Percentiles rank a stretch among this genome's conserved stretches.
Conservation (phyloP, 2,797 vertebrate species). For the Hydrocynus forskahlii region DNA sequence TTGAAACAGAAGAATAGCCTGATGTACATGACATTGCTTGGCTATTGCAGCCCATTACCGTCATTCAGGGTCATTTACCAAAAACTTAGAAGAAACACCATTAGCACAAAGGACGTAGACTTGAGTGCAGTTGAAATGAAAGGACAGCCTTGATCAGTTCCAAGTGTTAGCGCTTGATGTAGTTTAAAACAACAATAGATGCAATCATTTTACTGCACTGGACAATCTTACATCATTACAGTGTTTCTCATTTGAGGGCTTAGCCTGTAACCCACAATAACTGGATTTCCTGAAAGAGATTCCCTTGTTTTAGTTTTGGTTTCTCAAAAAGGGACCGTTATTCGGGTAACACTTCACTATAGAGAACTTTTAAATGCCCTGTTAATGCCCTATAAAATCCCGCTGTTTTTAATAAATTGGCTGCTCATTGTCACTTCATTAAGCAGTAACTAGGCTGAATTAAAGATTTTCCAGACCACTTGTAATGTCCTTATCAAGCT, state of each 20-base stretch:
- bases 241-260: neutral
- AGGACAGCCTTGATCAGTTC: neutral
- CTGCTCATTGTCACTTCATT: too few relatives aligned
- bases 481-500: too few relatives aligned
- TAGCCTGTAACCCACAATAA: neutral
- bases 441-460: too few relatives aligned
- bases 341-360: too few relatives aligned
- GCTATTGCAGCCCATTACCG: conserved; percentile 44
- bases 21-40: conserved; percentile 42
- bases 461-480: too few relatives aligned
- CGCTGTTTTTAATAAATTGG: too few relatives aligned
- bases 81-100: conserved; percentile 19
- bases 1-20: conserved; percentile 45
- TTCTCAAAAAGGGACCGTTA: neutral
- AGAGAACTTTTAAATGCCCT: too few relatives aligned
- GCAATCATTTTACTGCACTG: conserved; percentile 2
- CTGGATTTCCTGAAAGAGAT: neutral
- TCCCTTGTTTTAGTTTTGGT: neutral
- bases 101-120: conserved; percentile 6
- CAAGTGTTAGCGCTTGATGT: neutral
- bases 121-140: neutral
- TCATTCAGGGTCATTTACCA: conserved; percentile 31
- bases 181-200: conserved; percentile 9
- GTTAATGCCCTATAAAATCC: too few relatives aligned
- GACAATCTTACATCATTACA: neutral